Conservation (phyloP, 1,140 invertebrate species). For the Penaeus chinensis region DNA sequence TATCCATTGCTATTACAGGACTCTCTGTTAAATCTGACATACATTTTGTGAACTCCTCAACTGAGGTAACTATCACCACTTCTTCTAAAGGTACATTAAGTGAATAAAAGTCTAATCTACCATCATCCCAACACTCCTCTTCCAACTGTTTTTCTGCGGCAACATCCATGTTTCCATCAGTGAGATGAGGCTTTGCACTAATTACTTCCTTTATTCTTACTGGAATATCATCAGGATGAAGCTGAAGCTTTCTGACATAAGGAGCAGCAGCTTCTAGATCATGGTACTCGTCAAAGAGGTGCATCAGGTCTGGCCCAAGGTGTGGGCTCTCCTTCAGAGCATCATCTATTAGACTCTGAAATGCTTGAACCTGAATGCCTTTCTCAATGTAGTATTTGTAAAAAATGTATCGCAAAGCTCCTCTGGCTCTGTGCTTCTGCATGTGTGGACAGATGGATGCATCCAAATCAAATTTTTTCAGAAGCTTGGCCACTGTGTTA, state of each 20-base stretch:
- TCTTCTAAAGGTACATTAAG: slow-evolving; percentile 31
- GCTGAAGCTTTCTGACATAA: slow-evolving; percentile 24
- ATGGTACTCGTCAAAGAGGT: slow-evolving; percentile 39
- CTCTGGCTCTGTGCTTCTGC: slow-evolving; percentile 27
- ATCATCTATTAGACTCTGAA: slow-evolving; percentile 44
- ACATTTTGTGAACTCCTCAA: slow-evolving; percentile 22
- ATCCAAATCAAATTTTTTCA: slow-evolving; percentile 38
- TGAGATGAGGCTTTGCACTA: background rate
- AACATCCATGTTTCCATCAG: background rate
- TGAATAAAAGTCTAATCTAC: slow-evolving; percentile 8
- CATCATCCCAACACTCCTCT: slow-evolving; percentile 30
- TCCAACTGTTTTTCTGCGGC: background rate
- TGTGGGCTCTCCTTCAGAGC: slow-evolving; percentile 42
- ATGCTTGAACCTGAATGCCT: slow-evolving; percentile 24
- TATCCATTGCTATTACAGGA: slow-evolving; percentile 32
- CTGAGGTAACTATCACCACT: slow-evolving; percentile 24
- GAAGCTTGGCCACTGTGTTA: slow-evolving; percentile 31
- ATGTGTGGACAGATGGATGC: slow-evolving; percentile 39
- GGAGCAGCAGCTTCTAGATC: slow-evolving; percentile 31
- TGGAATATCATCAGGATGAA: slow-evolving; percentile 19
- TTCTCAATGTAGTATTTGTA: slow-evolving; percentile 48
- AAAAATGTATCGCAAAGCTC: slow-evolving; percentile 44
- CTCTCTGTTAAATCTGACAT: background rate
- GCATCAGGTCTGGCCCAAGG: background rate
- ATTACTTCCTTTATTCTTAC: slow-evolving; percentile 12